phyloP scores from a whole-genome alignment of 2,888 invertebrate genomes.

The Liopterus haemorrhoidalis region DNA sequence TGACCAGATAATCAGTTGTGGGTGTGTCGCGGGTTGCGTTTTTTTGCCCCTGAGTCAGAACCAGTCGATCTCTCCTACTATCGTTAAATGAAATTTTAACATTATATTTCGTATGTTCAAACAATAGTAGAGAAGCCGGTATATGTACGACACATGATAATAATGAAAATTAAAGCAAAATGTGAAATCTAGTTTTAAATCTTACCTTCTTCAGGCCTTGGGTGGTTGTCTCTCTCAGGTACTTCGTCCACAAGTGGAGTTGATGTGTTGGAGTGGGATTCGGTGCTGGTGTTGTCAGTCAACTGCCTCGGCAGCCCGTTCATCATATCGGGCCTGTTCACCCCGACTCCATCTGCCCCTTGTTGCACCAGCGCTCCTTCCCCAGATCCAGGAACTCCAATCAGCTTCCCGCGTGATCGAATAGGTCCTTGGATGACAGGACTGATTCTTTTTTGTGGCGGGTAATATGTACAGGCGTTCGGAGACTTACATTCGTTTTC shows the following conservation, averaged over 20 bases:
- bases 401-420: slow-evolving; percentile 45
- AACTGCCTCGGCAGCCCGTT: slow-evolving; percentile 8
- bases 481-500: slow-evolving; percentile 31
- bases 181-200: too few species aligned
- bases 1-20: too few species aligned
- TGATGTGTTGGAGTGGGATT: slow-evolving; percentile 64
- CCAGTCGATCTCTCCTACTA: too few species aligned
- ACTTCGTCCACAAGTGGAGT: slow-evolving; percentile 58
- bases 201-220: slow-evolving; percentile 51
- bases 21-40: too few species aligned
- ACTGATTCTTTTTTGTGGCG: slow-evolving; percentile 47
- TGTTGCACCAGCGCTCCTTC: not conserved
- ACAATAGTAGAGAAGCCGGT: too few species aligned
- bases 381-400: too few species aligned
- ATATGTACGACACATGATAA: too few species aligned
- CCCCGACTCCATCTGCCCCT: slow-evolving; percentile 4
- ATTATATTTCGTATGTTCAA: too few species aligned
- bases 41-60: too few species aligned
- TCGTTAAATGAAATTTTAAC: too few species aligned
- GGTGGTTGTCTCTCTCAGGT: slow-evolving; percentile 45
- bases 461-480: slow-evolving; percentile 14
- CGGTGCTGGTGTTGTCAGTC: slow-evolving; percentile 46
- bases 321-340: slow-evolving; percentile 9
- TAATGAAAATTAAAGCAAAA: too few species aligned
- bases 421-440: slow-evolving; percentile 49